These are phyloP conservation scores for Chalcosyrphus nemorum DNA, from an alignment of 2,888 invertebrate genomes.

Conservation along the genomic window DNA sequence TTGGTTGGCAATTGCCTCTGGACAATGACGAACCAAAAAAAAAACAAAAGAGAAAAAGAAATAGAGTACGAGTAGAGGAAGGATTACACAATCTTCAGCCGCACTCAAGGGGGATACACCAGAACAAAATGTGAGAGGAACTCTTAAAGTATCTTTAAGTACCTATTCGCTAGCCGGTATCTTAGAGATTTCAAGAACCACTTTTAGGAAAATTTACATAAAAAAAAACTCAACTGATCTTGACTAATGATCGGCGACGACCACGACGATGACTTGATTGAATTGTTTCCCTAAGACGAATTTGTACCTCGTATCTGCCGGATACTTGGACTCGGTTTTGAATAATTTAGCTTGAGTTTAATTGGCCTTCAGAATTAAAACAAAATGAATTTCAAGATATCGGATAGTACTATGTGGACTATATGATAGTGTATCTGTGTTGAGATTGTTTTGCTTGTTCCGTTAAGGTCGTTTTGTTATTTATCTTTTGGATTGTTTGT, in stretches of 20 bases:
- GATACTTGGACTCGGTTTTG: conserved; percentile 35
- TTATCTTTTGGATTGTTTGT: not conserved
- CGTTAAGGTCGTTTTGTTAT: conserved; percentile 13
- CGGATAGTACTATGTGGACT: not conserved
- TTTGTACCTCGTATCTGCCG: conserved; percentile 42
- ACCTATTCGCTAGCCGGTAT: not conserved
- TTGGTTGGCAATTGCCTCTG: conserved; percentile 25
- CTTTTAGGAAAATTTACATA: conserved; percentile 13
- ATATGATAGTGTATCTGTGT: not conserved
- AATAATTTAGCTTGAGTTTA: conserved; percentile 27
- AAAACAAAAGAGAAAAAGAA: no score
- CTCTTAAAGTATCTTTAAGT: conserved; percentile 4
- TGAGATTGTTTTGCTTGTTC: not conserved
- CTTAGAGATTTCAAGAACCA: not conserved
- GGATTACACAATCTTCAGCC: conserved; percentile 40
- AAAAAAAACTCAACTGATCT: conserved; percentile 48
- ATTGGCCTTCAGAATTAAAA: conserved; percentile 39
- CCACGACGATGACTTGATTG: no score
- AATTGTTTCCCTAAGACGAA: not conserved
- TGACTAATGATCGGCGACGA: conserved; percentile 33
- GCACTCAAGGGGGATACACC: conserved; percentile 1
- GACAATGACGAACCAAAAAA: conserved; percentile 25
- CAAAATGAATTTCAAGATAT: not conserved
- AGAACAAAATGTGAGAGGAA: not conserved
- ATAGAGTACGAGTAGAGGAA: conserved; percentile 7